These are phyloP conservation scores for Schrankia costaestrigalis DNA, from an alignment of 2,888 invertebrate genomes.

Conservation along the genomic window DNA sequence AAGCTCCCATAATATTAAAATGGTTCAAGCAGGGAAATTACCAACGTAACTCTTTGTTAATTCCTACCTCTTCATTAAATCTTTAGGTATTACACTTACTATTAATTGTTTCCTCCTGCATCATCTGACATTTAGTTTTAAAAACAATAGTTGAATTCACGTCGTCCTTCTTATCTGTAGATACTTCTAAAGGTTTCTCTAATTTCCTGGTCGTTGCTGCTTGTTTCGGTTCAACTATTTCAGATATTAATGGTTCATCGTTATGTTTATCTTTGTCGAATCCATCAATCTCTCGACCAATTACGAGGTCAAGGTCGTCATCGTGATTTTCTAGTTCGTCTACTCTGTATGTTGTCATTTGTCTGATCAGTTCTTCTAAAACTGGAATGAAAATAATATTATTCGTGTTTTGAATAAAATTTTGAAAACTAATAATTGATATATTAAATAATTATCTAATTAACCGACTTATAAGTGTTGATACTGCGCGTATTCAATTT, in stretches of 20 bases:
- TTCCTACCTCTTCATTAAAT: too few relatives aligned
- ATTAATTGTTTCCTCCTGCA: conserved; percentile 69
- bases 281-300: conserved; percentile 30
- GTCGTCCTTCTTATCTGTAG: conserved; percentile 35
- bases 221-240: conserved; percentile 56
- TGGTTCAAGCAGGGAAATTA: too few relatives aligned
- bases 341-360: conserved; percentile 79
- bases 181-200: conserved; percentile 48
- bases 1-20: too few relatives aligned
- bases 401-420: too few relatives aligned
- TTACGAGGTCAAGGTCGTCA: conserved; percentile 59
- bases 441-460: too few relatives aligned
- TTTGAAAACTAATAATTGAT: too few relatives aligned
- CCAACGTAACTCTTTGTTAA: too few relatives aligned
- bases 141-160: conserved; percentile 38
- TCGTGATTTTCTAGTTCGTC: conserved; percentile 74
- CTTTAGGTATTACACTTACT: conserved; percentile 43
- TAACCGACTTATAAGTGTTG: too few relatives aligned
- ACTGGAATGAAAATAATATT: conserved; percentile 52
- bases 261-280: conserved; percentile 31
- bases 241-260: conserved; percentile 48
- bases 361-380: conserved; percentile 85
- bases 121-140: conserved; percentile 79
- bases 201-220: conserved; percentile 53
- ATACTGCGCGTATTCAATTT: too few relatives aligned